Percentiles rank a stretch among this genome's conserved stretches.
phyloP scores from a whole-genome alignment of 2,797 vertebrate species.

The Scarus forsteni region DNA sequence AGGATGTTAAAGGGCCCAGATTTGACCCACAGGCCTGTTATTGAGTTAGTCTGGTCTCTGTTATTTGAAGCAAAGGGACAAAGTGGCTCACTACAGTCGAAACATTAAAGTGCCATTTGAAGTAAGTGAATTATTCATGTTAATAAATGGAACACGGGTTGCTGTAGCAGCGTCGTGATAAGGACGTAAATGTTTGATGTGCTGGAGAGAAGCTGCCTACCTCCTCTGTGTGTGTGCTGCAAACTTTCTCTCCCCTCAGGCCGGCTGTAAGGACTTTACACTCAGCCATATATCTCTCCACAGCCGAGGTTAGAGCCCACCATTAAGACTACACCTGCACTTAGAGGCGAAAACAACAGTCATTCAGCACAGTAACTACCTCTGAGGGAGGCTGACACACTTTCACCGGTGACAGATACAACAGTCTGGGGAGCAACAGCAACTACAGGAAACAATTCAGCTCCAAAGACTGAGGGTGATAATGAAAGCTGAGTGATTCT shows the following conservation, averaged over 20 bases:
- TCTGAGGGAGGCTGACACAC: background rate
- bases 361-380: constrained; percentile 27
- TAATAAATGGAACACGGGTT: background rate
- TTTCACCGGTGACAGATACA: constrained; percentile 36
- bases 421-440: constrained; percentile 12
- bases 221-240: constrained; percentile 2
- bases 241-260: constrained; percentile 49
- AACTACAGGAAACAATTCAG: constrained; percentile 12
- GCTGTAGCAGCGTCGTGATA: background rate
- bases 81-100: background rate
- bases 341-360: constrained; percentile 30
- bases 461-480: constrained; percentile 16
- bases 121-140: background rate
- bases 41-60: background rate
- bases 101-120: background rate
- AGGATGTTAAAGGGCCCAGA: background rate
- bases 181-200: background rate
- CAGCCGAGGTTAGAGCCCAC: constrained; percentile 37
- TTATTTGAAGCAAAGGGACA: background rate
- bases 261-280: constrained; percentile 22
- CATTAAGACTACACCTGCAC: constrained; percentile 62
- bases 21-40: too few relatives aligned
- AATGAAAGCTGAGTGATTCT: constrained; percentile 2
- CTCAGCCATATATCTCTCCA: constrained; percentile 47
- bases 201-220: background rate